A percentile compares a stretch with the other conserved stretches of the same genome.
These are phyloP conservation scores for Heliconius ethilla DNA, from an alignment of 2,888 invertebrate genomes.

Conservation along the genomic window DNA sequence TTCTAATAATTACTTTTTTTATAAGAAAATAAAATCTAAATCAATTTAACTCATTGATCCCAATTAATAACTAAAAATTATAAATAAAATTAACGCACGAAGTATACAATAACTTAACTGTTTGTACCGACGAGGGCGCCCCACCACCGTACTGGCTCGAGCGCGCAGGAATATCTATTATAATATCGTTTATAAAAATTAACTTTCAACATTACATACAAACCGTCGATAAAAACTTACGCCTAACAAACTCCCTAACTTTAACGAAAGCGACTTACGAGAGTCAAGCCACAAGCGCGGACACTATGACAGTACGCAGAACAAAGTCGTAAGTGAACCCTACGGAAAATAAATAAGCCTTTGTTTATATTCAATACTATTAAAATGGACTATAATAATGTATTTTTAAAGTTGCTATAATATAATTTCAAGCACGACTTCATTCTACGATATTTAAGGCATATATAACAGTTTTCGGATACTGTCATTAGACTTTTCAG, in stretches of 20 bases:
- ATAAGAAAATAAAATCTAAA: conserved; percentile 76
- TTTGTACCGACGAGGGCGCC: conserved; percentile 79
- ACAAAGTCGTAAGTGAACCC: conserved; percentile 19
- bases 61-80: conserved; percentile 67
- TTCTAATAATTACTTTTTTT: conserved; percentile 58
- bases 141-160: conserved; percentile 67
- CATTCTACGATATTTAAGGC: conserved; percentile 58
- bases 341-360: conserved; percentile 24
- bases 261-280: conserved; percentile 56
- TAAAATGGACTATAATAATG: conserved; percentile 17
- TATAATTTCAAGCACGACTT: conserved; percentile 27
- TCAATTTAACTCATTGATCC: conserved; percentile 77
- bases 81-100: conserved; percentile 70
- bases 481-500: conserved; percentile 64
- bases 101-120: conserved; percentile 71
- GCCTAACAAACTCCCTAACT: conserved; percentile 69
- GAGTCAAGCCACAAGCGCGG: conserved; percentile 64
- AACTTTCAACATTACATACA: conserved; percentile 73
- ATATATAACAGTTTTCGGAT: conserved; percentile 65
- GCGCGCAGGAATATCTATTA: conserved; percentile 72
- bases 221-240: conserved; percentile 79
- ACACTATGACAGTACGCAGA: conserved; percentile 42
- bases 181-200: conserved; percentile 65
- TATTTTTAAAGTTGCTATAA: conserved; percentile 6
- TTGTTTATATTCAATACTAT: conserved; percentile 16